Percentiles rank a stretch among this genome's conserved stretches.
Conservation (phyloP, 2,888 invertebrate genomes). For the Elmis aenea region DNA sequence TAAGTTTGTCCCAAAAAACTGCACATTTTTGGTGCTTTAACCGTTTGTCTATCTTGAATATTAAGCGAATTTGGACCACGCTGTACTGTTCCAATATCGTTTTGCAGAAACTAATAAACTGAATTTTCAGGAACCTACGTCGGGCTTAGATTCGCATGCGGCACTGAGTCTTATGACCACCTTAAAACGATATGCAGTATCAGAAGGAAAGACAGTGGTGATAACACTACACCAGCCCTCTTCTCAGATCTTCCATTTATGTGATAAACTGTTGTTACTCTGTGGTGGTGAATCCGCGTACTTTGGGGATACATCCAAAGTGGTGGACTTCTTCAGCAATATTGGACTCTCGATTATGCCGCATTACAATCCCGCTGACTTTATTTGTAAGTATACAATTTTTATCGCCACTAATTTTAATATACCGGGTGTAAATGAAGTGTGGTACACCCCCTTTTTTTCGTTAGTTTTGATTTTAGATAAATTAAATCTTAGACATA, state of each 20-base stretch:
- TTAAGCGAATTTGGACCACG: too few species aligned
- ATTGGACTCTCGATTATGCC: constrained; percentile 68
- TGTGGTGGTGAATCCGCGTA: constrained; percentile 72
- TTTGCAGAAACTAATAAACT: too few species aligned
- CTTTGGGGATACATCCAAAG: constrained; percentile 66
- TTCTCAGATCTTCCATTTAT: constrained; percentile 78
- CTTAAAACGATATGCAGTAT: constrained; percentile 67
- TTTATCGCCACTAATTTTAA: too few species aligned
- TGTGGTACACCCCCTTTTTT: too few species aligned
- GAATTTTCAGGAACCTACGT: constrained; percentile 75
- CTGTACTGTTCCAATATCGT: too few species aligned
- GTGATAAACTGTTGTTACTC: constrained; percentile 67
- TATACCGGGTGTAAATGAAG: too few species aligned
- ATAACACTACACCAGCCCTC: constrained; percentile 80
- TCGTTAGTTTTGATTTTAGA: too few species aligned
- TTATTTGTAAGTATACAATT: constrained; percentile 67
- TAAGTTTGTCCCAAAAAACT: too few species aligned
- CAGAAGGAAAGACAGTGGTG: constrained; percentile 73
- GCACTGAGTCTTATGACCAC: constrained; percentile 69
- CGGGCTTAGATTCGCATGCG: constrained; percentile 75
- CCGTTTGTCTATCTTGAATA: too few species aligned
- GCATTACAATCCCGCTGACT: constrained; percentile 82
- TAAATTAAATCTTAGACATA: too few species aligned
- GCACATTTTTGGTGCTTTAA: too few species aligned
- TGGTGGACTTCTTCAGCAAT: constrained; percentile 66